A percentile compares a stretch with the other conserved stretches of the same genome.
phyloP scores from a whole-genome alignment of 2,797 vertebrate genomes.

The Momotus momota region DNA sequence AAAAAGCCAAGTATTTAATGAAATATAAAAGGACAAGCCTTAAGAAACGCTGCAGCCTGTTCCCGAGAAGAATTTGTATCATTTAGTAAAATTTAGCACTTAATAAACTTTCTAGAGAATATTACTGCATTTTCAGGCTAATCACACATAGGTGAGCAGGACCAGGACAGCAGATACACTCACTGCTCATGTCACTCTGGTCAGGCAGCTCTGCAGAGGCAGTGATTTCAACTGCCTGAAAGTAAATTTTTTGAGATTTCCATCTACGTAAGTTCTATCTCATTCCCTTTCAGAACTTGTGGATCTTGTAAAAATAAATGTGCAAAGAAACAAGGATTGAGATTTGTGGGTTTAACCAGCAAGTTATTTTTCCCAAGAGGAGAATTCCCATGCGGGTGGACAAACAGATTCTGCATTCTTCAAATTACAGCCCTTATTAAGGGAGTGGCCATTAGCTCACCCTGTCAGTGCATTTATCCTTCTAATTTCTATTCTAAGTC shows the following conservation, averaged over 20 bases:
- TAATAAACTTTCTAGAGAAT: neutral
- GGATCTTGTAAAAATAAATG: neutral
- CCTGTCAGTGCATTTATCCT: conserved; percentile 38
- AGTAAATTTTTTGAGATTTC: neutral
- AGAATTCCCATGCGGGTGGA: conserved; percentile 36
- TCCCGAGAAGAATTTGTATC: neutral
- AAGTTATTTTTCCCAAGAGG: conserved; percentile 11
- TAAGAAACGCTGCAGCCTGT: neutral
- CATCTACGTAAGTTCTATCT: neutral
- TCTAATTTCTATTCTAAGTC: conserved; percentile 62
- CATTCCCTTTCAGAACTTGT: neutral
- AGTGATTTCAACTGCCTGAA: neutral
- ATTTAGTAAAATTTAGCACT: neutral
- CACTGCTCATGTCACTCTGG: neutral
- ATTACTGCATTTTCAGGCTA: neutral
- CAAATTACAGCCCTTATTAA: conserved; percentile 55
- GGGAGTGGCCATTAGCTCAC: conserved; percentile 53
- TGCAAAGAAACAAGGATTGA: neutral
- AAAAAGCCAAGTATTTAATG: neutral
- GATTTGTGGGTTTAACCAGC: neutral
- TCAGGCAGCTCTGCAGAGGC: neutral
- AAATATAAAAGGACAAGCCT: neutral
- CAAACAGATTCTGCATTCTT: conserved; percentile 56
- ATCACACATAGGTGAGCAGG: neutral
- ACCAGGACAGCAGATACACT: neutral